Percentiles rank a stretch among this genome's conserved stretches.
Conservation (phyloP, 2,888 invertebrate species). For the Eilema griseolum region DNA sequence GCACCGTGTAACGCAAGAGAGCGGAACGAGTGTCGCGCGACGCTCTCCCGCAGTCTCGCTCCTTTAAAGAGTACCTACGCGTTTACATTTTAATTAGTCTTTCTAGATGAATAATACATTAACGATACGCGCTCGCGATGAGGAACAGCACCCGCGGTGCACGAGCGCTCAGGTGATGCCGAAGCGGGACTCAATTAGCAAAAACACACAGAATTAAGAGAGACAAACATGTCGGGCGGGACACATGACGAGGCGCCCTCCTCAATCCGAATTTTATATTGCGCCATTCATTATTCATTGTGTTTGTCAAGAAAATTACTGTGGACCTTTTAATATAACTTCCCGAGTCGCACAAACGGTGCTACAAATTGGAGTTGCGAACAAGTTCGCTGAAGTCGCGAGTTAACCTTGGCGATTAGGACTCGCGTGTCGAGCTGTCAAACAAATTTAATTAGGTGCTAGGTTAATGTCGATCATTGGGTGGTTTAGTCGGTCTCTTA, state of each 20-base stretch:
- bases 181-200: conserved; percentile 83
- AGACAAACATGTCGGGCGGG: conserved; percentile 81
- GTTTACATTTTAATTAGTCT: conserved; percentile 68
- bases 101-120: conserved; percentile 75
- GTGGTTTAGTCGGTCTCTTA: conserved; percentile 40
- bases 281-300: conserved; percentile 83
- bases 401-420: conserved; percentile 77
- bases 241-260: conserved; percentile 77
- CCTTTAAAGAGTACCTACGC: conserved; percentile 41
- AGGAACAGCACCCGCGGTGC: conserved; percentile 25
- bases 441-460: conserved; percentile 76
- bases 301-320: conserved; percentile 85
- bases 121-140: conserved; percentile 58
- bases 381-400: conserved; percentile 73
- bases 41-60: conserved; percentile 37
- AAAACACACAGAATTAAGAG: conserved; percentile 85
- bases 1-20: conserved; percentile 67
- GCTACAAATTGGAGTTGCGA: conserved; percentile 81
- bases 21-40: conserved; percentile 40
- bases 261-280: conserved; percentile 86
- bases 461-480: conserved; percentile 72
- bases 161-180: conserved; percentile 68
- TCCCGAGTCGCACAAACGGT: conserved; percentile 75
- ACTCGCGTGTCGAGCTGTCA: conserved; percentile 72
- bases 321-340: conserved; percentile 87